A percentile compares a stretch with the other conserved stretches of the same genome.
phyloP scores from a whole-genome alignment of 2,113 vertebrate species.

The Stigmatopora argus region DNA sequence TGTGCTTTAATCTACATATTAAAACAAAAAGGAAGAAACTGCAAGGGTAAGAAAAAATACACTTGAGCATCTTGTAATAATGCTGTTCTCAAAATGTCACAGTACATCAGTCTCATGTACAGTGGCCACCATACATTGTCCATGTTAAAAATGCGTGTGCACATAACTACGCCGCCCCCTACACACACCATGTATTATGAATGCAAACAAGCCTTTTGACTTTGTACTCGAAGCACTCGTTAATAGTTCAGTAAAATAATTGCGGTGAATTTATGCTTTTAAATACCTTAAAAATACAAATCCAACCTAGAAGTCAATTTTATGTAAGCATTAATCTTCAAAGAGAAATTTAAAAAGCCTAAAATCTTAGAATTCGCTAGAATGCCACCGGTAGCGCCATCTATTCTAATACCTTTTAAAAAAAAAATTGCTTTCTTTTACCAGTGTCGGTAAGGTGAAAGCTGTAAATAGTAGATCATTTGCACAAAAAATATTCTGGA shows the following conservation, averaged over 20 bases:
- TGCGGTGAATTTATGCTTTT: neutral
- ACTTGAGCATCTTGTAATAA: conserved; percentile 12
- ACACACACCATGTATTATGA: conserved; percentile 10
- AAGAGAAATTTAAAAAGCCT: neutral
- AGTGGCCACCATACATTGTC: conserved; percentile 24
- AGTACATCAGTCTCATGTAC: conserved; percentile 30
- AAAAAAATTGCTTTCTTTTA: neutral
- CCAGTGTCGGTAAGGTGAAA: neutral
- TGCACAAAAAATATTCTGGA: neutral
- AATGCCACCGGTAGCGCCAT: neutral
- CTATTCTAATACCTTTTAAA: neutral
- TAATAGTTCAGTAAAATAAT: neutral
- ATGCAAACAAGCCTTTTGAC: neutral
- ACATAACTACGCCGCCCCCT: neutral
- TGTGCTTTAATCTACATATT: neutral
- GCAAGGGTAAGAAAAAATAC: conserved; percentile 1
- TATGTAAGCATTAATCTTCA: neutral
- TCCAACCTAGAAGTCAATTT: neutral
- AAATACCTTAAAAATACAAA: neutral
- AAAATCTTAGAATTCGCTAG: no score
- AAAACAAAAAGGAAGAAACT: neutral
- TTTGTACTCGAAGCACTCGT: neutral
- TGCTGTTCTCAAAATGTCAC: conserved; percentile 50
- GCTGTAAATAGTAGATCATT: neutral
- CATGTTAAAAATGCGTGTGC: conserved; percentile 8